These are phyloP conservation scores for Galerucella pusilla DNA, from an alignment of 2,888 invertebrate species.

Conservation along the genomic window DNA sequence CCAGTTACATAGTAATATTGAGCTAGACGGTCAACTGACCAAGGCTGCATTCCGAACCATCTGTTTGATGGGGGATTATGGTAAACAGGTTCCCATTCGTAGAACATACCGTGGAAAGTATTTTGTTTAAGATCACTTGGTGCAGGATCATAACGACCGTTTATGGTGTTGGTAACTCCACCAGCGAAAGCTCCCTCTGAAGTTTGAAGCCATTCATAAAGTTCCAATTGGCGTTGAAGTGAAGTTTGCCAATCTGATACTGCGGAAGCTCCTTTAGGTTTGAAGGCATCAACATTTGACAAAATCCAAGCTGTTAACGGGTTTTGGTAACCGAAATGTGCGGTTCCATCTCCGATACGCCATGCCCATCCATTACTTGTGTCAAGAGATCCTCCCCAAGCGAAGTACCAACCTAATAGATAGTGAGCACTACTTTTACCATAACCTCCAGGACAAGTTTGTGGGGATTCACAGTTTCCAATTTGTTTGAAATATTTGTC, in stretches of 20 bases:
- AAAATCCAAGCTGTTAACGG: constrained; percentile 50
- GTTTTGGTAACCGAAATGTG: constrained; percentile 53
- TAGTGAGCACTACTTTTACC: constrained; percentile 52
- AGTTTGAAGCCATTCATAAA: constrained; percentile 50
- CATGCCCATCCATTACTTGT: constrained; percentile 48
- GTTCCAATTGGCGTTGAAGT: constrained; percentile 49
- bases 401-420: constrained; percentile 49
- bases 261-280: constrained; percentile 48
- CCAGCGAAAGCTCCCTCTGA: constrained; percentile 51
- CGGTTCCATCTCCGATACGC: constrained; percentile 51
- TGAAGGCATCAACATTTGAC: constrained; percentile 42
- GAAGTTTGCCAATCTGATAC: constrained; percentile 49
- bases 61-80: constrained; percentile 53
- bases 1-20: constrained; percentile 52
- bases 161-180: constrained; percentile 52
- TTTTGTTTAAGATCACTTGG: constrained; percentile 42
- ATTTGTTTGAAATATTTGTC: constrained; percentile 53
- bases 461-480: constrained; percentile 47
- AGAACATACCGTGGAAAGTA: constrained; percentile 51
- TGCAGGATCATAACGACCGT: constrained; percentile 50
- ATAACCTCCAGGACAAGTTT: constrained; percentile 43
- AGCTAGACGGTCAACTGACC: constrained; percentile 51
- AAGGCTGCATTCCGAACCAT: constrained; percentile 53
- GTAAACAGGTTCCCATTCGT: constrained; percentile 53
- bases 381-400: constrained; percentile 50